Evolutionary conservation across 2,797 vertebrate species (phyloP), one percentile per base, ranked within the genome.

Genomic region (Hippopotamyrus pictus): DNA sequence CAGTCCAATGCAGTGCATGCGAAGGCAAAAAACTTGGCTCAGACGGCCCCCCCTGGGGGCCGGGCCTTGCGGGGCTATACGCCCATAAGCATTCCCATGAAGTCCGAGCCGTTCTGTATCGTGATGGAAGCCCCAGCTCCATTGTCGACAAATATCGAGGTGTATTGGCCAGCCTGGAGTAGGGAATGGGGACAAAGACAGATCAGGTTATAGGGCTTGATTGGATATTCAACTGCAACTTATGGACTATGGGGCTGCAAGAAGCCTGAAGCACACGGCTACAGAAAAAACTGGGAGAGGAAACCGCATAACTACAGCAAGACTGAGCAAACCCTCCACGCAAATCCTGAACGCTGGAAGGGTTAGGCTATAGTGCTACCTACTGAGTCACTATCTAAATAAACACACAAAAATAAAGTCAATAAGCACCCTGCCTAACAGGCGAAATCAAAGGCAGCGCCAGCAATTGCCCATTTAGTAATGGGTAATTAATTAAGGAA

Each of bases 81-180:
- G 0, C 98, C 97, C 89, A 99, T 93, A 0, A 99, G 94, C 94
- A 99, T 95, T 57, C 98, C 98, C 94, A 98, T 99, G 92, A 98
- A 99, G 92, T 98, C 98, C 0, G 98, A 99, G 0, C 97, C 97
- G 0, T 96, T 97, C 95, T 99, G 98, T 91, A 99, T 95, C 69
- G 97, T 97, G 89, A 99, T 92, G 3, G 97, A 94, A 0, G 96
- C 97, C 0, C 97, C 96, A 0, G 98, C 97, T 0, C 97, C 95
- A 0, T 99, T 99, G 93, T 99, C 98, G 95, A 99, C 97, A 25
- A 99, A 99, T 94, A 99, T 97, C 3, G 98, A 99, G 1, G 97
- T 96, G 90, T 99, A 99, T 89, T 99, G 98, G 1, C 98, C 98
- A 3, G 94, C 96, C 98, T 99, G 95, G 2, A 41, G 89, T 22